Conservation (phyloP, 2,797 vertebrate species). For the Tapera naevia region DNA sequence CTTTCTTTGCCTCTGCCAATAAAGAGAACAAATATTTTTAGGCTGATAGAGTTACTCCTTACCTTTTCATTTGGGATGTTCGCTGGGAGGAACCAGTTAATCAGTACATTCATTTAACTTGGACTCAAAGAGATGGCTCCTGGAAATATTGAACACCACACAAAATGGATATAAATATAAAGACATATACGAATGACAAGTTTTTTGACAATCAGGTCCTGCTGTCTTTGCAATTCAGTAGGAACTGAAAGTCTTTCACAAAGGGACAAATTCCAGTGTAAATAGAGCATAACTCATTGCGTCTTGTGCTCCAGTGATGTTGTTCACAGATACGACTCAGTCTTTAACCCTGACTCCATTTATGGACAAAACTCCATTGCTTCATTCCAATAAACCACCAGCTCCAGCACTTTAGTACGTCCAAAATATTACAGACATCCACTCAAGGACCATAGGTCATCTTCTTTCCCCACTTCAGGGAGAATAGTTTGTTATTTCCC, state of each 20-base stretch:
- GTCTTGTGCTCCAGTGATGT: not conserved
- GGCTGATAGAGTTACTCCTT: not conserved
- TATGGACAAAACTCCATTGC: not conserved
- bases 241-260: not conserved
- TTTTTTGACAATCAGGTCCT: not conserved
- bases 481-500: not conserved
- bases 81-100: not conserved
- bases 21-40: not conserved
- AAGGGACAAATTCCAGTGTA: not conserved
- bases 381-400: fast-evolving
- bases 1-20: not conserved
- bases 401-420: not conserved
- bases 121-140: not conserved
- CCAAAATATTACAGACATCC: not conserved
- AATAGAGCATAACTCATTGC: not conserved
- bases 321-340: not conserved
- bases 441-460: not conserved
- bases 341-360: not conserved
- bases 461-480: not conserved
- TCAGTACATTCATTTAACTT: not conserved
- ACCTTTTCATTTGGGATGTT: not conserved
- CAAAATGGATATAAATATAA: not conserved
- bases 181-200: not conserved
- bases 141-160: not conserved
- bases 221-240: not conserved